A percentile compares a stretch with the other conserved stretches of the same genome.
Evolutionary conservation across 92 coral and sea anemone genomes (phyloP).

Genomic region (Diadumene lineata): DNA sequence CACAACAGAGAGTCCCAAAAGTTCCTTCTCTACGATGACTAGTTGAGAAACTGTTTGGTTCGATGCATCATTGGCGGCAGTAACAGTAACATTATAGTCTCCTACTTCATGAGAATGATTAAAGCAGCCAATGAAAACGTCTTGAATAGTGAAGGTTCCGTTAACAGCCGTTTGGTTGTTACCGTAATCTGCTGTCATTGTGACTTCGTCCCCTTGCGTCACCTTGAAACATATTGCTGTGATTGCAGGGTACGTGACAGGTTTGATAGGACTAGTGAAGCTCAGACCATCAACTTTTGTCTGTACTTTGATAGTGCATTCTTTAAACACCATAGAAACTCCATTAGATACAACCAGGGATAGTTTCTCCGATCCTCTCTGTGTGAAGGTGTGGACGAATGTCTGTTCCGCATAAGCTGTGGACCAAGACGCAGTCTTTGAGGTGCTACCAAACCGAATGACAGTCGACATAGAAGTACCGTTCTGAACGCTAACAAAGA

Average conservation of each 20-base stretch:
- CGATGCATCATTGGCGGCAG: conserved; percentile 72
- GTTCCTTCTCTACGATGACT: conserved; percentile 71
- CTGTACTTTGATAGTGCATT: conserved; percentile 62
- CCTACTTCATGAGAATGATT: conserved; percentile 67
- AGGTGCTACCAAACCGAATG: conserved; percentile 37
- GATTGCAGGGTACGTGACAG: conserved; percentile 48
- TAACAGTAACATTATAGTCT: conserved; percentile 63
- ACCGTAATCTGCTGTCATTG: conserved; percentile 56
- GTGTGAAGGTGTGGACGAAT: conserved; percentile 32
- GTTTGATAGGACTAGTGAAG: conserved; percentile 44
- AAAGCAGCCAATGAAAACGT: conserved; percentile 56
- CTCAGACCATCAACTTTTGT: conserved; percentile 44
- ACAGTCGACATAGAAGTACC: conserved; percentile 65
- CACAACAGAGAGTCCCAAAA: conserved; percentile 39
- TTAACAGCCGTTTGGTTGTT: conserved; percentile 56
- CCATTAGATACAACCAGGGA: conserved; percentile 55
- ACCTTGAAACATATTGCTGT: conserved; percentile 55
- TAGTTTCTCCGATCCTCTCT: conserved; percentile 36
- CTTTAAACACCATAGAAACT: conserved; percentile 39
- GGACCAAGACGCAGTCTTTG: conserved; percentile 20
- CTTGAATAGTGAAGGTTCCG: conserved; percentile 69
- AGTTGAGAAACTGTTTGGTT: conserved; percentile 41
- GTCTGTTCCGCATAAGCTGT: conserved; percentile 22
- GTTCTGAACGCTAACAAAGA: conserved; percentile 56
- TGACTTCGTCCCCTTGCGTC: conserved; percentile 62